These are phyloP conservation scores for Strigamia maritima DNA, from an alignment of 2,888 invertebrate species.

Conservation along the genomic window DNA sequence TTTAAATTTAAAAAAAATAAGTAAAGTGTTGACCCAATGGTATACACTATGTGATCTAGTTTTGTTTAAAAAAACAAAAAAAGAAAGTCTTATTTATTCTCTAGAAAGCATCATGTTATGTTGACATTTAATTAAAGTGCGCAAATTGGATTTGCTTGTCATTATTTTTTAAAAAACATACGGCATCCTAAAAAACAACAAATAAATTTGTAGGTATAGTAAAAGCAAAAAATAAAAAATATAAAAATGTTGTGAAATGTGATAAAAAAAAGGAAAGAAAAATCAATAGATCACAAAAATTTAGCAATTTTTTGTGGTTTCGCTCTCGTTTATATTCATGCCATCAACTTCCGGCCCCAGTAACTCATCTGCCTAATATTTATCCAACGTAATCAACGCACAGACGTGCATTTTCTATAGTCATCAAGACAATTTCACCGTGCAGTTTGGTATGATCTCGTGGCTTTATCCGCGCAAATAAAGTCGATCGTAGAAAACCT, in stretches of 20 bases:
- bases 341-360: not conserved
- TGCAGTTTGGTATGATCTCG: not conserved
- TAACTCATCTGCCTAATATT: conserved; percentile 6
- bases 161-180: not conserved
- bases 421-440: not conserved
- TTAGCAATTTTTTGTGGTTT: not conserved
- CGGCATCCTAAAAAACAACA: no score
- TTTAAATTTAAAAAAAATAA: not conserved
- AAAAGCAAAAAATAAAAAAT: not conserved
- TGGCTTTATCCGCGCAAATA: not conserved
- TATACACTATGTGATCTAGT: not conserved
- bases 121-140: not conserved
- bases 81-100: not conserved
- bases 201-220: not conserved
- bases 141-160: not conserved
- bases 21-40: not conserved
- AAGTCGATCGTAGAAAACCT: not conserved
- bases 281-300: not conserved
- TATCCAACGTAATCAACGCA: not conserved
- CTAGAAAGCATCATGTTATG: not conserved
- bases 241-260: not conserved
- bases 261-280: not conserved
- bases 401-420: not conserved
- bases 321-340: not conserved
- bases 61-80: not conserved